phyloP scores from a whole-genome alignment of 1,140 invertebrate species.

The Tetraneura akinire region DNA sequence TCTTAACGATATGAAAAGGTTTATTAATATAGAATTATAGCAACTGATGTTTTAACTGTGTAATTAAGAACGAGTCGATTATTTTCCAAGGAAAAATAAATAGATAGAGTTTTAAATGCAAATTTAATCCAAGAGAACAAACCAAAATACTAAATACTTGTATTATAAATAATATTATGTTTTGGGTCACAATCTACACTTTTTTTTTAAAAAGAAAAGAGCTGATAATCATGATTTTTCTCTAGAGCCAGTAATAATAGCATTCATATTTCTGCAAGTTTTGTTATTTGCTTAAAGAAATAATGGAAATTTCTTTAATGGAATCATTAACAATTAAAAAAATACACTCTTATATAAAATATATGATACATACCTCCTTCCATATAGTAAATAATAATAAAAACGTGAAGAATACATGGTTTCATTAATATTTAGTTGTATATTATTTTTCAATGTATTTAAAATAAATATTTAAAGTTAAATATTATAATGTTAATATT shows the following conservation, averaged over 20 bases:
- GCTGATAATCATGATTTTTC: conserved; percentile 16
- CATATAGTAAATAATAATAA: too few species aligned
- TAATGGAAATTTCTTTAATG: not conserved
- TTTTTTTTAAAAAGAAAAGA: conserved; percentile 11
- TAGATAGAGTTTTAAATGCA: conserved; percentile 4
- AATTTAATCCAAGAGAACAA: not conserved
- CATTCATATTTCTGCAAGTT: not conserved
- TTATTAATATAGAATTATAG: too few species aligned
- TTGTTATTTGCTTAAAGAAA: not conserved
- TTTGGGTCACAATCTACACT: conserved; percentile 2
- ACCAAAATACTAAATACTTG: not conserved
- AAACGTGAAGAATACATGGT: too few species aligned
- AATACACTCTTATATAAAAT: not conserved
- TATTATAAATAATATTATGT: conserved; percentile 24
- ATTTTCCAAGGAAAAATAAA: not conserved
- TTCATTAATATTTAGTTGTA: too few species aligned
- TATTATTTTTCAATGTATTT: too few species aligned
- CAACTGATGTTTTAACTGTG: too few species aligned
- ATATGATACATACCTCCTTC: too few species aligned
- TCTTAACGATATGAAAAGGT: too few species aligned
- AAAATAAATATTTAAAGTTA: too few species aligned
- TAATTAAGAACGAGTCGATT: not conserved
- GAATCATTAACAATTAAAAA: conserved; percentile 7
- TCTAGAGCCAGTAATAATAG: conserved; percentile 27
- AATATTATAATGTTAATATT: not conserved